These are phyloP conservation scores for Periophthalmus magnuspinnatus DNA, from an alignment of 2,797 vertebrate genomes.

Conservation along the genomic window DNA sequence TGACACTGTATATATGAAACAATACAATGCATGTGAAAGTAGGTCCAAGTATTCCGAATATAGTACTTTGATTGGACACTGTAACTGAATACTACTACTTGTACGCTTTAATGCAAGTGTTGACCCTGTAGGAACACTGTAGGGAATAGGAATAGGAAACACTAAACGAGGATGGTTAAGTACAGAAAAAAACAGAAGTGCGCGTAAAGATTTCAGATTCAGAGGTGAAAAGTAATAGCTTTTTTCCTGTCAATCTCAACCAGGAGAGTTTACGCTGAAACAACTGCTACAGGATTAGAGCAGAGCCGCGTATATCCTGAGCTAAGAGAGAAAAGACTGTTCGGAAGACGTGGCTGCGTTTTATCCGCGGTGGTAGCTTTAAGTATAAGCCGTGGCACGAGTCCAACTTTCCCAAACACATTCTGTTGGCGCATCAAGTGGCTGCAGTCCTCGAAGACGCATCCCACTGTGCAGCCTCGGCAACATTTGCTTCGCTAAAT, in stretches of 20 bases:
- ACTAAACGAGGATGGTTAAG: neutral
- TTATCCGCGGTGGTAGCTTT: constrained; percentile 29
- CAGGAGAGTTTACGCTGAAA: constrained; percentile 18
- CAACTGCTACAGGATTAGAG: constrained; percentile 13
- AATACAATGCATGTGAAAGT: too few species aligned
- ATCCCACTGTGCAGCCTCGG: constrained; percentile 22
- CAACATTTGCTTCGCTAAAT: constrained; percentile 25
- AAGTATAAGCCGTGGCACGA: constrained; percentile 53
- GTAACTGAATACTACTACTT: too few species aligned
- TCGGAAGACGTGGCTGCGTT: constrained; percentile 29
- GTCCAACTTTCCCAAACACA: constrained; percentile 67
- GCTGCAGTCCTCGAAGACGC: constrained; percentile 59
- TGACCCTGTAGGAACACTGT: too few species aligned
- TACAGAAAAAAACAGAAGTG: too few species aligned
- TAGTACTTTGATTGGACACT: too few species aligned
- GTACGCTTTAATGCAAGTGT: too few species aligned
- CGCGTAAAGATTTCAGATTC: neutral
- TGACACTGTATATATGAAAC: too few species aligned
- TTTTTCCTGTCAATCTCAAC: neutral
- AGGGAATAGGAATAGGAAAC: neutral
- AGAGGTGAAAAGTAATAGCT: neutral
- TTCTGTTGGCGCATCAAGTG: constrained; percentile 76
- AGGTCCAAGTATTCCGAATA: too few species aligned
- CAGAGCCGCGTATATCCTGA: constrained; percentile 18
- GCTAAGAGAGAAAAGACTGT: constrained; percentile 7